Percentiles rank a stretch among this genome's conserved stretches.
Evolutionary conservation across 1,140 invertebrate species (phyloP).

Genomic region (Drosophila ercepeae): DNA sequence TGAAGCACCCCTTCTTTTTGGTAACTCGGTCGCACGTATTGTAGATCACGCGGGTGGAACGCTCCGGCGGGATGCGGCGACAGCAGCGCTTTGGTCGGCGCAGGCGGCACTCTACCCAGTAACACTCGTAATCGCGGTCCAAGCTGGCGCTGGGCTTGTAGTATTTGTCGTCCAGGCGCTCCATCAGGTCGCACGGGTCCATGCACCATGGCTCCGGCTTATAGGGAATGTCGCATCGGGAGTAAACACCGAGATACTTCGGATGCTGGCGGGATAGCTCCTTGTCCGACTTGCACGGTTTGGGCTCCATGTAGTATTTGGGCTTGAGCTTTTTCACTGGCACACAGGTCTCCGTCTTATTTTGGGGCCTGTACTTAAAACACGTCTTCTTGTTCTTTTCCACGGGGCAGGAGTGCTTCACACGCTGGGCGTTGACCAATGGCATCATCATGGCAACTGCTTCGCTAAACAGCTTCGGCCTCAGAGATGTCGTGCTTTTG

Average conservation of each 20-base stretch:
- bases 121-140: constrained; percentile 18
- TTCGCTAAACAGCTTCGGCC: neutral
- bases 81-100: constrained; percentile 21
- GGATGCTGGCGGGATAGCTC: constrained; percentile 21
- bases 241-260: constrained; percentile 17
- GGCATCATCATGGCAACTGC: neutral
- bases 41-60: neutral
- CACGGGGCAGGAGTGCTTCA: neutral
- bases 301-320: neutral
- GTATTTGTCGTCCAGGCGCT: constrained; percentile 25
- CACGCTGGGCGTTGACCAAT: neutral
- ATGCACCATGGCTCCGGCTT: constrained; percentile 10
- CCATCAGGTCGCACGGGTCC: neutral
- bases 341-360: neutral
- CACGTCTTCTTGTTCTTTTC: neutral
- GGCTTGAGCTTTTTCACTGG: neutral
- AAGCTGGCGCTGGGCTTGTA: constrained; percentile 16
- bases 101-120: constrained; percentile 39
- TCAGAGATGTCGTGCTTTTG: neutral
- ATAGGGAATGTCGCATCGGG: constrained; percentile 13
- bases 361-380: neutral
- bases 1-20: neutral
- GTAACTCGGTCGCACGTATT: neutral
- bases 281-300: constrained; percentile 29
- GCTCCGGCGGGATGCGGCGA: neutral